Base-by-base conservation (phyloP, 2,888 invertebrate species). In the Acronicta alni region DNA sequence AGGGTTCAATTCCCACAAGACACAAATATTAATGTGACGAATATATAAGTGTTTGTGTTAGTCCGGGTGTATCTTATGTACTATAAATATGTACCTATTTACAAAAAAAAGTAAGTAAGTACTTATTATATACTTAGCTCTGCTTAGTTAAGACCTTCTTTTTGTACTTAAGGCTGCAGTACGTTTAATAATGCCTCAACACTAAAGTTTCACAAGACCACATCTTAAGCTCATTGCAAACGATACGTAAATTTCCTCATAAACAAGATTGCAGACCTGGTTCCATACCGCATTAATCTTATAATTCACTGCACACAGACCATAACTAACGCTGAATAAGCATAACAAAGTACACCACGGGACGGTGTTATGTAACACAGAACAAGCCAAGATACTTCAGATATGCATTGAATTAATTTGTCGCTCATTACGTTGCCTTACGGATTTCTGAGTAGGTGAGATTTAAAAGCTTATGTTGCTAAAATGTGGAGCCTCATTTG, bases 351-450 rank as follows among this genome's bases (percentile, higher is more conserved):
- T 57, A 32, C 43, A 32, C 57, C 46, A 62, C 61, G 51, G 47
- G 61, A 42, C 51, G 1, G 43, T n/a, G 12, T 75, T 75, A 72
- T 78, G 79, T 37, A 78, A 78, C 35, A 42, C 32, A 32, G 42
- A 35, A 61, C 57, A 30, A 56, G 18, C 16, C 43, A 47, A 68
- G 63, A 41, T 42, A 30, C 35, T 68, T 52, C n/a, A 73, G 51
- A 68, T 74, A 56, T 57, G 60, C 64, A 23, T 30, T 44, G 49
- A 69, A 49, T 77, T 56, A 54, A 69, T 74, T 69, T 38, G 38
- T 39, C 46, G 37, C 43, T 57, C 54, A 61, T 62, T 76, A 53
- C 35, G 57, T 42, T 45, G 16, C 15, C 42, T 38, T 32, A 3
- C 47, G 59, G 49, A 71, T 75, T 65, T 58, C 74, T 63, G n/a